Percentiles rank a stretch among this genome's conserved stretches.
Conservation (phyloP, 2,888 invertebrate genomes). For the Epinotia brunnichana region DNA sequence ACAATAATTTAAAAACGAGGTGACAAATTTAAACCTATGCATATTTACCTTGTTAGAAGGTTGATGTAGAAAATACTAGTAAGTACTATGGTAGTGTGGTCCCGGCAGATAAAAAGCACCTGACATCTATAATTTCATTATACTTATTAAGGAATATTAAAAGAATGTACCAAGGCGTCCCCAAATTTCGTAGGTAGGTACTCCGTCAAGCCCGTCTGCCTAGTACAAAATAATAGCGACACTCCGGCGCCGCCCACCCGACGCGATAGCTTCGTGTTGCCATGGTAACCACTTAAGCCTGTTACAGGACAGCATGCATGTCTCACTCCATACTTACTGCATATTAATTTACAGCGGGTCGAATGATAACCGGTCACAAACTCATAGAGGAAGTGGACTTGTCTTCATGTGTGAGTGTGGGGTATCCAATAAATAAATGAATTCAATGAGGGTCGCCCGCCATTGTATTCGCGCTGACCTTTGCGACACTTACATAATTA, state of each 20-base stretch:
- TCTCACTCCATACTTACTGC: constrained; percentile 2
- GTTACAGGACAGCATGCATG: constrained; percentile 12
- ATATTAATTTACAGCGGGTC: neutral
- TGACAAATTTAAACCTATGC: too few relatives aligned
- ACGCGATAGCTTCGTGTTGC: constrained; percentile 46
- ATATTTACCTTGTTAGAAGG: too few relatives aligned
- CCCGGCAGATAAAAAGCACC: too few relatives aligned
- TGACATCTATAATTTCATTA: too few relatives aligned
- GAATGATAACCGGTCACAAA: constrained; percentile 11
- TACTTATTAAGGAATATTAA: neutral
- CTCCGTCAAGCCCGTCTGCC: constrained; percentile 24
- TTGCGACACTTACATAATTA: constrained; percentile 73
- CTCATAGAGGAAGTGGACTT: constrained; percentile 9
- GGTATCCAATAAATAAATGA: constrained; percentile 37
- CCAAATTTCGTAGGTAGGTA: constrained; percentile 9
- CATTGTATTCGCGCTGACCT: constrained; percentile 73
- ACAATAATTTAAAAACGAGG: too few relatives aligned
- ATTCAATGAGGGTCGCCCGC: constrained; percentile 57
- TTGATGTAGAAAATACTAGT: too few relatives aligned
- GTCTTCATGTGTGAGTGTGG: constrained; percentile 29
- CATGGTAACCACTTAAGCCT: constrained; percentile 49
- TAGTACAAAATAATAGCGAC: constrained; percentile 43
- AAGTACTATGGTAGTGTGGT: too few relatives aligned
- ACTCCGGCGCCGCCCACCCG: constrained; percentile 47
- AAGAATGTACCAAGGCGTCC: neutral